Evolutionary conservation across 2,888 invertebrate species (phyloP).

Genomic region (Gryllus longicercus): DNA sequence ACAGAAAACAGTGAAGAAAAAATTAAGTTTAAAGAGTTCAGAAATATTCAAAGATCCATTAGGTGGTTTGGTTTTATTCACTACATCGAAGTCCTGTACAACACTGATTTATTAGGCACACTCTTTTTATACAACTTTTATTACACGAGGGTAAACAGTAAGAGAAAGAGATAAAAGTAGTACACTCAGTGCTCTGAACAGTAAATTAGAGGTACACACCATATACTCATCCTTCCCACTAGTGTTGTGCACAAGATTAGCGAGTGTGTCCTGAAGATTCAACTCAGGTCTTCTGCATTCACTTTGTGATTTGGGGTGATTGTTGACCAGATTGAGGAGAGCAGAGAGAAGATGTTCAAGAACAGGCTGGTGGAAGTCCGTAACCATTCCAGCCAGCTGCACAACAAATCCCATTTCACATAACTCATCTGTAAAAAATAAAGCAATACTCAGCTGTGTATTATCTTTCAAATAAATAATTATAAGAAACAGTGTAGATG

Average conservation of each 20-base stretch:
- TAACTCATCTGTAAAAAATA: constrained; percentile 36
- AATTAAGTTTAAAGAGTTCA: no score
- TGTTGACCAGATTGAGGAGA: constrained; percentile 49
- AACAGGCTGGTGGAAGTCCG: constrained; percentile 41
- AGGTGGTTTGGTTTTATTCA: no score
- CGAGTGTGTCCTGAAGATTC: constrained; percentile 47
- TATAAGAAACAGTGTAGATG: background rate
- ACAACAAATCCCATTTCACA: constrained; percentile 39
- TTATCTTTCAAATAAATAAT: background rate
- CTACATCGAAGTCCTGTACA: no score
- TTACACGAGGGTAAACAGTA: no score
- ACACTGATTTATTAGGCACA: no score
- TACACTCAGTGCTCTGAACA: no score
- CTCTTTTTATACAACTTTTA: no score
- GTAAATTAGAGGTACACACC: constrained; percentile 40
- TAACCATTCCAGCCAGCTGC: constrained; percentile 37
- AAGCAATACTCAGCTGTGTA: background rate
- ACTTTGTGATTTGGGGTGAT: constrained; percentile 46
- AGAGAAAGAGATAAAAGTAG: no score
- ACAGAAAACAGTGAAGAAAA: no score
- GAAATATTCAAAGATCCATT: no score
- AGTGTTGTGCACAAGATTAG: constrained; percentile 45
- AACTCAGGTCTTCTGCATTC: constrained; percentile 50
- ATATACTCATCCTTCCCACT: constrained; percentile 49
- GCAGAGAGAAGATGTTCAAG: constrained; percentile 55